These are phyloP conservation scores for Argyresthia goedartella DNA, from an alignment of 2,888 invertebrate genomes.

Conservation along the genomic window DNA sequence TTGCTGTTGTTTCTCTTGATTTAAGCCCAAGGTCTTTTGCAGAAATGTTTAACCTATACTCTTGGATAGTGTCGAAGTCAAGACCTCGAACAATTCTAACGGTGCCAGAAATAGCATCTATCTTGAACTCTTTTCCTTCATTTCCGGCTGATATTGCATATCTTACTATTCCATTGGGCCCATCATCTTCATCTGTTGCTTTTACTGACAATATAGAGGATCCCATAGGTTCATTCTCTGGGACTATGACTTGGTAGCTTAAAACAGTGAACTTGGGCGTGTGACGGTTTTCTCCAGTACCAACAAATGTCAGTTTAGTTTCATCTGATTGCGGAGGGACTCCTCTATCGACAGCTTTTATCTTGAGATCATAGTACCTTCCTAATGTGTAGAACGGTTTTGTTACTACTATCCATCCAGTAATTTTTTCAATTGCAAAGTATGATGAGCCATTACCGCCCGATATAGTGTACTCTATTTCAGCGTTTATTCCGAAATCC, in stretches of 20 bases:
- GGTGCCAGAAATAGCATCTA: constrained; percentile 82
- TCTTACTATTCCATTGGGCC: constrained; percentile 90
- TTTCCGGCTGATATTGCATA: constrained; percentile 90
- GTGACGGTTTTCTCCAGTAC: constrained; percentile 87
- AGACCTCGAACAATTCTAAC: constrained; percentile 84
- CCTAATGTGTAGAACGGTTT: constrained; percentile 71
- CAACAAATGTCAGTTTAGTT: constrained; percentile 78
- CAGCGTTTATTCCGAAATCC: constrained; percentile 91
- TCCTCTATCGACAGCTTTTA: constrained; percentile 88
- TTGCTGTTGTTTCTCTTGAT: constrained; percentile 80
- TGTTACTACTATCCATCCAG: constrained; percentile 85
- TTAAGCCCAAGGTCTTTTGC: constrained; percentile 90
- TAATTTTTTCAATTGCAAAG: constrained; percentile 80
- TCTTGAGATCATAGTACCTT: constrained; percentile 75
- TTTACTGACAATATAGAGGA: constrained; percentile 87
- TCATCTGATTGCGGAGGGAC: constrained; percentile 88
- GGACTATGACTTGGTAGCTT: constrained; percentile 90
- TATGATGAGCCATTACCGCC: constrained; percentile 83
- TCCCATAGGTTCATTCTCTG: constrained; percentile 91
- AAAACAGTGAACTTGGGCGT: constrained; percentile 86
- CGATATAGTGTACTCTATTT: constrained; percentile 82
- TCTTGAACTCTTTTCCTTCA: constrained; percentile 82
- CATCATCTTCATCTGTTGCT: constrained; percentile 87
- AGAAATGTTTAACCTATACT: constrained; percentile 88
- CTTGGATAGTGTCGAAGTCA: constrained; percentile 89